These are phyloP conservation scores for Tyrophagus putrescentiae DNA, from an alignment of 1,140 invertebrate species.

Conservation along the genomic window DNA sequence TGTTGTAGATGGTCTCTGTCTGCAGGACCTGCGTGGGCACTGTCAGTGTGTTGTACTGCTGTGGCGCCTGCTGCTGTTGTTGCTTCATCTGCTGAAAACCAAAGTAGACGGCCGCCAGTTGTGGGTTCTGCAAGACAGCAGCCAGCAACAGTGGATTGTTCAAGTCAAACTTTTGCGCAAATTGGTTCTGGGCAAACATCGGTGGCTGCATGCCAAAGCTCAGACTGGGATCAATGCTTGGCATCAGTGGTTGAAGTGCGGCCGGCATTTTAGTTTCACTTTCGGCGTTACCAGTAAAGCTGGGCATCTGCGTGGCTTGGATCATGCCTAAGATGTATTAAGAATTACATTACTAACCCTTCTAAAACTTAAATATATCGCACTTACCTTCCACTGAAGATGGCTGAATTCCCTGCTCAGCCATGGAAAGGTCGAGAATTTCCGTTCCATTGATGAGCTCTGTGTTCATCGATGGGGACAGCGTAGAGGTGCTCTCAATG, in stretches of 20 bases:
- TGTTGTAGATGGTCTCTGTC: slow-evolving; percentile 30
- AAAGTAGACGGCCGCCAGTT: slow-evolving; percentile 28
- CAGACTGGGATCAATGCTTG: slow-evolving; percentile 35
- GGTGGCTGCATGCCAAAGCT: not conserved
- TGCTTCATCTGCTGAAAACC: slow-evolving; percentile 28
- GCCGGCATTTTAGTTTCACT: not conserved
- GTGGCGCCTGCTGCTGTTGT: slow-evolving; percentile 21
- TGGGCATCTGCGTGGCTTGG: slow-evolving; percentile 4
- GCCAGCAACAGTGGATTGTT: slow-evolving; percentile 27
- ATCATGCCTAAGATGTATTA: slow-evolving; percentile 7
- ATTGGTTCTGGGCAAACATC: slow-evolving; percentile 6
- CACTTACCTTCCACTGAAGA: slow-evolving; percentile 12
- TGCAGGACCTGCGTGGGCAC: slow-evolving; percentile 27
- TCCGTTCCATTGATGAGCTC: slow-evolving; percentile 2
- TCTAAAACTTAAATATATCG: too few relatives aligned
- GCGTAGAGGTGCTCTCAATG: slow-evolving; percentile 29
- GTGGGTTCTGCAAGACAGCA: slow-evolving; percentile 29
- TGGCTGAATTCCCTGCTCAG: slow-evolving; percentile 12
- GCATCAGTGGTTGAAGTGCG: slow-evolving; percentile 48
- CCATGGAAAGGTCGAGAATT: slow-evolving; percentile 22
- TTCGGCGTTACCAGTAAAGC: slow-evolving; percentile 2
- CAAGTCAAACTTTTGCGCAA: slow-evolving; percentile 23
- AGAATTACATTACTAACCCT: not conserved
- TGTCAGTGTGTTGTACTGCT: slow-evolving; percentile 27
- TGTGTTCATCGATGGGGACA: not conserved